Conservation (phyloP, 2,113 vertebrate genomes). For the Heterotilapia buettikoferi region DNA sequence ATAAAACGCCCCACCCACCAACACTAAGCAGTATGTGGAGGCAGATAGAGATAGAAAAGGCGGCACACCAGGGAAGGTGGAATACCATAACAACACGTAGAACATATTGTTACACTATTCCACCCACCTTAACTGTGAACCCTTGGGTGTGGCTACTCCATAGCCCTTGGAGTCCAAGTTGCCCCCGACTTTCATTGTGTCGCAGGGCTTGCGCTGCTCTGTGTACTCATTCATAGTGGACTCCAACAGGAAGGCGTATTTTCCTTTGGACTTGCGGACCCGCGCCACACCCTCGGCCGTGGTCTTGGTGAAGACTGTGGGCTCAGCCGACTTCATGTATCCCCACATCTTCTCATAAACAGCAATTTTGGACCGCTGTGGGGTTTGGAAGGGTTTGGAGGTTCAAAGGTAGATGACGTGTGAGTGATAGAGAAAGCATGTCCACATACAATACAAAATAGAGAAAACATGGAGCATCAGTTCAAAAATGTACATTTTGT, state of each 20-base stretch:
- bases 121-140: slow-evolving; percentile 99
- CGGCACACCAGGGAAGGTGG: slow-evolving; percentile 99
- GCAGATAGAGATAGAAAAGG: slow-evolving; percentile 59
- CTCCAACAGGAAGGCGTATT: slow-evolving; percentile 98
- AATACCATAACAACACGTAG: slow-evolving; percentile 99
- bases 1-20: neutral
- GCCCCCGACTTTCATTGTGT: slow-evolving; percentile 99
- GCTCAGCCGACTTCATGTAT: slow-evolving; percentile 98
- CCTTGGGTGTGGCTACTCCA: slow-evolving; percentile 98
- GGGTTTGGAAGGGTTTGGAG: neutral
- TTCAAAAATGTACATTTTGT: neutral
- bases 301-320: slow-evolving; percentile 96
- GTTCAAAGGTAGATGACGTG: slow-evolving; percentile 9
- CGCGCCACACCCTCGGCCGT: slow-evolving; percentile 94
- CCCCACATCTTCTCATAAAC: slow-evolving; percentile 99
- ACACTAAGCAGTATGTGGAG: slow-evolving; percentile 4
- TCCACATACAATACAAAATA: neutral
- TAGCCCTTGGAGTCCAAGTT: slow-evolving; percentile 99
- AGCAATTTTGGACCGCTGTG: slow-evolving; percentile 97
- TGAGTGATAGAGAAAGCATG: neutral
- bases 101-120: slow-evolving; percentile 99
- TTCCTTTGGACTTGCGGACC: slow-evolving; percentile 98
- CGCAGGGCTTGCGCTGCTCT: slow-evolving; percentile 97
- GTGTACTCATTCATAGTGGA: slow-evolving; percentile 99
- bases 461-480: neutral